Percentiles rank a stretch among this genome's conserved stretches.
Evolutionary conservation across 1,140 invertebrate species (phyloP).

Genomic region (Proales similis): DNA sequence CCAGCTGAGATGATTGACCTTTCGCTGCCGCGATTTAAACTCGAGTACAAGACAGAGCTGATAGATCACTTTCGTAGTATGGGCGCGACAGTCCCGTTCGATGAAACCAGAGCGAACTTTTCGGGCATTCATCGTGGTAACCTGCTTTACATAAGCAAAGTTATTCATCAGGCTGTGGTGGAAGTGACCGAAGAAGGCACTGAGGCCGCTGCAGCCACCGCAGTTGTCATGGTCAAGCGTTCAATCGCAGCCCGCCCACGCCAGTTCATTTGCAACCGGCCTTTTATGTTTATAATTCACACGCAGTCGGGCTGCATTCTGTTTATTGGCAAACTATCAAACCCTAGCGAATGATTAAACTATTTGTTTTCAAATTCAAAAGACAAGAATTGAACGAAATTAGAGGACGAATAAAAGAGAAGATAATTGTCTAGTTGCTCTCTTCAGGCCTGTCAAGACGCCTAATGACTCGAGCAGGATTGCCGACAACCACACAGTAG

Average conservation of each 20-base stretch:
- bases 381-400: no score
- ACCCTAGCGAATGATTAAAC: no score
- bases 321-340: not conserved
- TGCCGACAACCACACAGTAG: slow-evolving; percentile 41
- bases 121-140: slow-evolving; percentile 49
- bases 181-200: slow-evolving; percentile 43
- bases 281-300: slow-evolving; percentile 28
- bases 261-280: slow-evolving; percentile 25
- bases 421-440: not conserved
- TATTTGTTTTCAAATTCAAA: no score
- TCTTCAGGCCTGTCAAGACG: slow-evolving; percentile 2
- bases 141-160: slow-evolving; percentile 12
- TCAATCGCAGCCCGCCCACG: not conserved
- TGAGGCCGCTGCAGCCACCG: slow-evolving; percentile 43
- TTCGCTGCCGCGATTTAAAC: slow-evolving; percentile 61
- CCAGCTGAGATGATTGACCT: slow-evolving; percentile 40
- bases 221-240: slow-evolving; percentile 20
- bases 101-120: slow-evolving; percentile 58
- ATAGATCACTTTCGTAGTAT: slow-evolving; percentile 43
- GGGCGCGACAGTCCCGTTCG: slow-evolving; percentile 60
- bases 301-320: not conserved
- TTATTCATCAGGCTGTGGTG: slow-evolving; percentile 38
- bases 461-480: slow-evolving; percentile 41
- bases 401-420: no score
- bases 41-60: slow-evolving; percentile 53